A percentile compares a stretch with the other conserved stretches of the same genome.
Evolutionary conservation across 2,113 vertebrate species (phyloP).

Genomic region (Notarius quadriscutis): DNA sequence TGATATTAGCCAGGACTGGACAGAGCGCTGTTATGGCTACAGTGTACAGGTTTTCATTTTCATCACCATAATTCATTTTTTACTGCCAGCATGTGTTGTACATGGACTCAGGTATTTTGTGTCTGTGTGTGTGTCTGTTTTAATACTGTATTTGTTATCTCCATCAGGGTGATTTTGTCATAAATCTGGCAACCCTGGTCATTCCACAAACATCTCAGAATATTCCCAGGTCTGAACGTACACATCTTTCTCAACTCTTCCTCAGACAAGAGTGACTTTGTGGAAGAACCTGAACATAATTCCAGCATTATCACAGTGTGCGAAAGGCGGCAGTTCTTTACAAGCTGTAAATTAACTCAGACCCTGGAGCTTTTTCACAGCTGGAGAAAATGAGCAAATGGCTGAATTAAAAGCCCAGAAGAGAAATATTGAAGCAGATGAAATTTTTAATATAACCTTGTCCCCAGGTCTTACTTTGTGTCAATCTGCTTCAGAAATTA

Average conservation of each 20-base stretch:
- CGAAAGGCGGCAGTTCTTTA: neutral
- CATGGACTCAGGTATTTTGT: too few species aligned
- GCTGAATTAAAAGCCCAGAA: slow-evolving; percentile 22
- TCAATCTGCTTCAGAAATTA: neutral
- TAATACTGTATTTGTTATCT: too few species aligned
- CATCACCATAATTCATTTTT: too few species aligned
- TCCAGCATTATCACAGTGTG: slow-evolving; percentile 6
- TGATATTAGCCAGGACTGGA: too few species aligned
- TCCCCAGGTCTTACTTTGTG: slow-evolving; percentile 2
- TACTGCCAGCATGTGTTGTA: too few species aligned
- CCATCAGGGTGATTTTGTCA: too few species aligned
- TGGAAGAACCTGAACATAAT: neutral
- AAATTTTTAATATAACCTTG: slow-evolving; percentile 12
- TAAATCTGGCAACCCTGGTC: too few species aligned
- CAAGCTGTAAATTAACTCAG: neutral
- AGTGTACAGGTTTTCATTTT: too few species aligned
- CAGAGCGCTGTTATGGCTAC: too few species aligned
- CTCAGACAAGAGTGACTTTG: neutral
- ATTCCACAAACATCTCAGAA: too few species aligned
- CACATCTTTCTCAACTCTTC: neutral
- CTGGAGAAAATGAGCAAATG: neutral
- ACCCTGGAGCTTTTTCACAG: neutral
- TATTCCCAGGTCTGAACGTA: too few species aligned
- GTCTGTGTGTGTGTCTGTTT: too few species aligned
- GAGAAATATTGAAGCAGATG: slow-evolving; percentile 23